Base-by-base conservation (phyloP, 2,113 vertebrate genomes). In the Picathartes gymnocephalus region DNA sequence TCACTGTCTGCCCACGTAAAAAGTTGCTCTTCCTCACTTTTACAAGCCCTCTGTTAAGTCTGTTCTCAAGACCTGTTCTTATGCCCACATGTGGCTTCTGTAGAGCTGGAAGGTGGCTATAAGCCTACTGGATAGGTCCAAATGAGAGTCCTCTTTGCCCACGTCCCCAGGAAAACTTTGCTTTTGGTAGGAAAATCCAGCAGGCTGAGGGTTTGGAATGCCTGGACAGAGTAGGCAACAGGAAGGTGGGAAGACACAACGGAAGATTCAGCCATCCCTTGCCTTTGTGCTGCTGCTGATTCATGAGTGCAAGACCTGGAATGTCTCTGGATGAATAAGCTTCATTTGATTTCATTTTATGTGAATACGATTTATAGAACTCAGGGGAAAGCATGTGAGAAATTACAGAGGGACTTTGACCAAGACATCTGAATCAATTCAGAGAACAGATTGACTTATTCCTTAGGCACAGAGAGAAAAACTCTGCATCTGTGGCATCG, bases 361-460 rank as follows among this genome's bases (percentile, higher is more conserved):
- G 40, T 16, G 24, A 71, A 35, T 42, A 58, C 5, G 10, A 85
- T 87, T 89, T 87, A 53, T 86, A 89, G 84, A 92, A 69, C 40
- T 57, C 20, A 53, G 33, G 37, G 61, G 84, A 71, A 89, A 37
- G 40, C 69, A 58, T 4, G 8, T 3, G 37, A 61, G n/a, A 74
- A 71, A 37, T 44, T 79, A 61, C 61, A 17, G 88, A 87, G 61
- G 37, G 53, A 76, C 22, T 64, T 81, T 87, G 77, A 89, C 92
- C 93, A 51, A 56, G 81, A 90, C 13, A 45, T 84, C 77, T 48
- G 83, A 81, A 86, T 74, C 30, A 83, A 94, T 92, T 83, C 57
- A 76, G 57, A 57, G 54, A 87, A 61, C n/a, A 89, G 56, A 88
- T 40, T 61, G 77, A 92, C 45, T 82, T 92, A 92, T 76, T 96